Evolutionary conservation across 2,888 invertebrate genomes (phyloP), one percentile per base, ranked within the genome.

Genomic region (Eulithis prunata): DNA sequence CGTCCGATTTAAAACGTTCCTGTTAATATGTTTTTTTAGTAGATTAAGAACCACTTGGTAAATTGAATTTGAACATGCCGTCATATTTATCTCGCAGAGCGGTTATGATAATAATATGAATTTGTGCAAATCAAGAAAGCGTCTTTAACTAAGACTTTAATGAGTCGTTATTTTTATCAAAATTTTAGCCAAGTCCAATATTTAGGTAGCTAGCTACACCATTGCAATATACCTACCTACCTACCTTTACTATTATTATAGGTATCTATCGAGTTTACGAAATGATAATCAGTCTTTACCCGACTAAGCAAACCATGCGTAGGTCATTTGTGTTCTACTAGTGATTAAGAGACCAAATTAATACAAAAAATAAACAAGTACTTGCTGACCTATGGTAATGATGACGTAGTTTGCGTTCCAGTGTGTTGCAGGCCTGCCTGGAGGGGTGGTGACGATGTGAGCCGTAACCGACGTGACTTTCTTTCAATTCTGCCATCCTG

Each of bases 351-450:
- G 7, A 38, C 10, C 38, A 38, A 38, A 38, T 38, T 38, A 38
- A 38, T 7, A 38, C 10, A 38, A 38, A 38, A 38, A 38, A 38
- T 8, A 32, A 32, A 32, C 32, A 32, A 46, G 46, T 6, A 49
- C 49, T 21, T 55, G 77, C 78, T 70, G 59, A 87, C 87, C 86
- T 80, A 71, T 71, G 86, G 64, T 49, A 11, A 49, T 87, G 83
- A 5, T 84, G 79, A 8, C 46, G 41, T 58, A 89, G 83, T 75
- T 87, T 89, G 21, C 89, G 75, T 64, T 89, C 89, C 49, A 89
- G 65, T 2, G 82, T 78, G 3, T 86, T 87, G 68, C 79, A 83
- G n/a, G 74, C 78, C 67, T 89, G 88, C 55, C 84, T 77, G 13
- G 72, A 70, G 4, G 88, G 85, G 62, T 88, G 87, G 66, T 80